Conservation (phyloP, 1,140 invertebrate genomes). For the Paralvinella palmiformis region DNA sequence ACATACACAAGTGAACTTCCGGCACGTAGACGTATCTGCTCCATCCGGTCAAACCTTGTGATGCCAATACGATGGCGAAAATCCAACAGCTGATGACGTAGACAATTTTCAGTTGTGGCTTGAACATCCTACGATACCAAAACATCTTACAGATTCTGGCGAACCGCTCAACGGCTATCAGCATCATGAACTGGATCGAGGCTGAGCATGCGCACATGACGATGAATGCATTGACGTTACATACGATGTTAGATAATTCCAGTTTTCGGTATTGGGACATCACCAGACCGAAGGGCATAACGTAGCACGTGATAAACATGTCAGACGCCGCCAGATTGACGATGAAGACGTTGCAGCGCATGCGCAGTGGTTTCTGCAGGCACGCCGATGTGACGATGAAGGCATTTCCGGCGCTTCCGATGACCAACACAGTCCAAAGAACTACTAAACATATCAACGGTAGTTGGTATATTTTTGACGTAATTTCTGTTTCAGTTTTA, state of each 20-base stretch:
- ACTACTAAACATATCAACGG: no score
- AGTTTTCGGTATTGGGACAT: neutral
- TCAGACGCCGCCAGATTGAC: conserved; percentile 2
- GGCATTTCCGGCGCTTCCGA: neutral
- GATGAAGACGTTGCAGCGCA: conserved; percentile 6
- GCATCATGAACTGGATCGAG: conserved; percentile 2
- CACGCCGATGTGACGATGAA: neutral
- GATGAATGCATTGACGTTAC: conserved; percentile 3
- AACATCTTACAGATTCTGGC: neutral
- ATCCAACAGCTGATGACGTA: neutral
- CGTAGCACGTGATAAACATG: conserved; percentile 3
- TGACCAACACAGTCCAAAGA: no score
- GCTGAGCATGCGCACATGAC: neutral
- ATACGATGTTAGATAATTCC: neutral
- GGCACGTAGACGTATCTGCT: neutral
- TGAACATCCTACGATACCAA: neutral
- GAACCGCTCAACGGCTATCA: conserved; percentile 2
- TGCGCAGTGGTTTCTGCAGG: neutral
- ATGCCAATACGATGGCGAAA: neutral
- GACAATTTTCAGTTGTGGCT: neutral
- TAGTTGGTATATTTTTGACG: no score
- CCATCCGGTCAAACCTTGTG: conserved; percentile 3
- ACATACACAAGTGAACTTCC: neutral
- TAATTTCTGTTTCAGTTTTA: no score
- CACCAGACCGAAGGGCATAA: neutral